These are phyloP conservation scores for Cataglyphis rosenhaueri DNA, from an alignment of 2,888 invertebrate species.

Conservation along the genomic window DNA sequence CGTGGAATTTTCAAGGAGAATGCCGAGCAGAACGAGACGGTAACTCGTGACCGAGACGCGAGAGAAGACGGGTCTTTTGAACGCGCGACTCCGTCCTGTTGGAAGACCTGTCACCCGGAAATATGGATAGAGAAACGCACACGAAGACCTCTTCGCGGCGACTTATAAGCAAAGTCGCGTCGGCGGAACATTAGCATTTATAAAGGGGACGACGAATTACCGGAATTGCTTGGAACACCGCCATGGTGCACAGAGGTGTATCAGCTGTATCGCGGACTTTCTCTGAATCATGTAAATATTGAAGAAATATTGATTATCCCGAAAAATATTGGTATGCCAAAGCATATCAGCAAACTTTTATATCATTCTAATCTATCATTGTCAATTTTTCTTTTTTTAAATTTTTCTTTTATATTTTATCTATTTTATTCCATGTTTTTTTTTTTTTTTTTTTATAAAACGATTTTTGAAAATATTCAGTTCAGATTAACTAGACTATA, in stretches of 20 bases:
- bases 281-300: conserved; percentile 18
- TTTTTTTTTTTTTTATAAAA: no score
- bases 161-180: conserved; percentile 28
- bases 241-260: conserved; percentile 7
- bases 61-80: conserved; percentile 45
- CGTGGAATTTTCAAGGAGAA: conserved; percentile 48
- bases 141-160: conserved; percentile 36
- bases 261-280: conserved; percentile 20
- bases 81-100: conserved; percentile 27
- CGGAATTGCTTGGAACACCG: conserved; percentile 33
- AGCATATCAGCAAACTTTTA: not conserved
- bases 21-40: conserved; percentile 23
- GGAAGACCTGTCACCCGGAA: conserved; percentile 56
- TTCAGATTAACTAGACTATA: not conserved
- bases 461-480: not conserved
- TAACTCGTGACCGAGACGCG: conserved; percentile 37
- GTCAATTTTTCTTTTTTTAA: not conserved
- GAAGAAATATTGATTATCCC: not conserved
- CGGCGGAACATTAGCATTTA: conserved; percentile 49
- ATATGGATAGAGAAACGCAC: conserved; percentile 51
- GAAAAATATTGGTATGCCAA: not conserved
- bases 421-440: not conserved
- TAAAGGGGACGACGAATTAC: conserved; percentile 38
- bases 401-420: conserved; percentile 11
- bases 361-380: not conserved